Evolutionary conservation across 23 tunicate genomes (phyloP).

Genomic region (Trididemnum miniatum): DNA sequence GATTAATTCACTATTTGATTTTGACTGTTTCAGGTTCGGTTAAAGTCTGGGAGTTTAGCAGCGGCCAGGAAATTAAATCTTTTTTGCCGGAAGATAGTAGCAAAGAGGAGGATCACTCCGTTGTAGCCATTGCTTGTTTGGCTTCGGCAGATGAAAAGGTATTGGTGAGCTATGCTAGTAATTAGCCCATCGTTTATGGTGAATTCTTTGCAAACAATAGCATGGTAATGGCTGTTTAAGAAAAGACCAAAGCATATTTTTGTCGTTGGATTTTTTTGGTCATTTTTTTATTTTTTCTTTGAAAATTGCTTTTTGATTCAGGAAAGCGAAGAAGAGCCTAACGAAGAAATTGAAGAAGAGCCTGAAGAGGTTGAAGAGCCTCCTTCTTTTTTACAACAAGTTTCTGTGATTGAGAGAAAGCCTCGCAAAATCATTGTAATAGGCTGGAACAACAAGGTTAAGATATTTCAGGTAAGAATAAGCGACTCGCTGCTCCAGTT

Average conservation of each 20-base stretch:
- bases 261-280: too few species aligned
- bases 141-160: background rate
- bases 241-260: too few species aligned
- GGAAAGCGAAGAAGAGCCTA: background rate
- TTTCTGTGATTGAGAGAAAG: background rate
- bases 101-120: conserved; percentile 74
- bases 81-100: conserved; percentile 48
- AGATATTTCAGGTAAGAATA: conserved; percentile 71
- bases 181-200: too few species aligned
- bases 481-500: too few species aligned
- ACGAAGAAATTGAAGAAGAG: background rate
- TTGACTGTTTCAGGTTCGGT: conserved; percentile 85
- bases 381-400: background rate
- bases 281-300: background rate
- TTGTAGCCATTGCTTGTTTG: conserved; percentile 45
- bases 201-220: too few species aligned
- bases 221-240: too few species aligned
- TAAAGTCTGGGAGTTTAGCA: conserved; percentile 89
- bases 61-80: conserved; percentile 83
- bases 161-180: too few species aligned
- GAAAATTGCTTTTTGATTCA: background rate
- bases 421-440: conserved; percentile 29
- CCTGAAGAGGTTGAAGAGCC: background rate
- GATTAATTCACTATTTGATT: too few species aligned
- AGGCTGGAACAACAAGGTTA: conserved; percentile 87